Conservation (phyloP, 2,113 vertebrate genomes). For the Varanus salvator region DNA sequence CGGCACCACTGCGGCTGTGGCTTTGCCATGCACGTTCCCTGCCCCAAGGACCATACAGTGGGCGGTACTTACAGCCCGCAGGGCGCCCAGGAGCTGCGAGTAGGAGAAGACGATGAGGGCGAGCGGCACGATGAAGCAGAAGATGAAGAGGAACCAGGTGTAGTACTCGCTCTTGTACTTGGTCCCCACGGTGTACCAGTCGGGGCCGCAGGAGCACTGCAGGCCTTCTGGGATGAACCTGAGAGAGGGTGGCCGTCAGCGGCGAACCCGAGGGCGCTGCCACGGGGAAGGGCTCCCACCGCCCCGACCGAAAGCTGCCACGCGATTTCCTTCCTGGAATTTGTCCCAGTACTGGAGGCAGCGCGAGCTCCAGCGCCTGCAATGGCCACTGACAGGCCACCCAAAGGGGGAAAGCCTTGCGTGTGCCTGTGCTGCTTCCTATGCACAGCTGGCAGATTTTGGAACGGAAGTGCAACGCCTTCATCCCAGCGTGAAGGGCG, state of each 20-base stretch:
- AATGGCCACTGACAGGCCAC: too few relatives aligned
- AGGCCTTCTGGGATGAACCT: conserved; percentile 83
- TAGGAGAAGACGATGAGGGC: conserved; percentile 85
- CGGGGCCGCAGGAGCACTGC: conserved; percentile 85
- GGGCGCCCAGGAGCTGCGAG: conserved; percentile 76
- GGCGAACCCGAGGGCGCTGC: background rate
- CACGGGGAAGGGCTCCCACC: background rate
- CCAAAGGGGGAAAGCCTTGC: too few relatives aligned
- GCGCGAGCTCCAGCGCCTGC: too few relatives aligned
- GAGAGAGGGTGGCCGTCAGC: background rate
- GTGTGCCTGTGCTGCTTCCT: too few relatives aligned
- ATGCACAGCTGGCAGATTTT: too few relatives aligned
- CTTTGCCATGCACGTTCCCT: too few relatives aligned
- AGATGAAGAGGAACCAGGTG: conserved; percentile 82
- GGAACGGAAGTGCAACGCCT: too few relatives aligned
- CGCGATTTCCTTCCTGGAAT: too few relatives aligned
- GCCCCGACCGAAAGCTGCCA: too few relatives aligned
- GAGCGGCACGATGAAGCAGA: conserved; percentile 82
- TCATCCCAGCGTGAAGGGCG: too few relatives aligned
- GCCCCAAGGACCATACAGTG: background rate
- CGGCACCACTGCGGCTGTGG: too few relatives aligned
- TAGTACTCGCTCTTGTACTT: conserved; percentile 81
- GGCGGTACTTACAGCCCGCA: conserved; percentile 75
- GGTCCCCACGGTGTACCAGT: conserved; percentile 85
- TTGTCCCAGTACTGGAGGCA: too few relatives aligned